Conservation (phyloP, 2,113 vertebrate species). For the Cyanoramphus novaezelandiae region DNA sequence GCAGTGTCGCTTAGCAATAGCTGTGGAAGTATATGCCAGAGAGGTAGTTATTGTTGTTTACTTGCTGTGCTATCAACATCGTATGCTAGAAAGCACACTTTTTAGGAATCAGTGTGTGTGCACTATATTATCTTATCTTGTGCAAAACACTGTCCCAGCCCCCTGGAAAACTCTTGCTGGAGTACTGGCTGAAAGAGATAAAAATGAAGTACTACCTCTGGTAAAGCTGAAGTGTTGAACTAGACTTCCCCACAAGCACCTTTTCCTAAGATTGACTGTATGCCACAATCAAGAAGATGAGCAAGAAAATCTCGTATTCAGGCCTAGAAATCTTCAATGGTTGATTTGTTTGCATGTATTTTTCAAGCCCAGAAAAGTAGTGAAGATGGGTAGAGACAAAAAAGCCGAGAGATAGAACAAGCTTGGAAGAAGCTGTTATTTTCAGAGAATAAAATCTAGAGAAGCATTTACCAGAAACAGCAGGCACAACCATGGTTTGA, state of each 20-base stretch:
- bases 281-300: neutral
- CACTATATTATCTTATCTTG: slow-evolving; percentile 52
- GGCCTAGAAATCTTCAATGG: neutral
- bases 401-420: neutral
- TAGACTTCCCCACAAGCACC: neutral
- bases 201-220: slow-evolving; percentile 41
- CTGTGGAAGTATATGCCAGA: neutral
- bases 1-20: slow-evolving; percentile 1
- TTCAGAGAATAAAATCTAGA: neutral
- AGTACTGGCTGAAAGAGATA: slow-evolving; percentile 56
- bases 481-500: neutral
- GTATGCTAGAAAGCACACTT: slow-evolving; percentile 31
- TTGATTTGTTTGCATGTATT: neutral
- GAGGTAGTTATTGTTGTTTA: slow-evolving; percentile 36
- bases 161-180: neutral
- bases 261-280: neutral
- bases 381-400: neutral
- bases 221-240: slow-evolving; percentile 39
- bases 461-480: neutral
- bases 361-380: neutral
- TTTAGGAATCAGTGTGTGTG: slow-evolving; percentile 29
- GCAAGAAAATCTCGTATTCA: neutral
- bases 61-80: slow-evolving; percentile 10
- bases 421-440: neutral
- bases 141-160: neutral